Conservation (phyloP, 2,888 invertebrate species). For the Ditula angustiorana region DNA sequence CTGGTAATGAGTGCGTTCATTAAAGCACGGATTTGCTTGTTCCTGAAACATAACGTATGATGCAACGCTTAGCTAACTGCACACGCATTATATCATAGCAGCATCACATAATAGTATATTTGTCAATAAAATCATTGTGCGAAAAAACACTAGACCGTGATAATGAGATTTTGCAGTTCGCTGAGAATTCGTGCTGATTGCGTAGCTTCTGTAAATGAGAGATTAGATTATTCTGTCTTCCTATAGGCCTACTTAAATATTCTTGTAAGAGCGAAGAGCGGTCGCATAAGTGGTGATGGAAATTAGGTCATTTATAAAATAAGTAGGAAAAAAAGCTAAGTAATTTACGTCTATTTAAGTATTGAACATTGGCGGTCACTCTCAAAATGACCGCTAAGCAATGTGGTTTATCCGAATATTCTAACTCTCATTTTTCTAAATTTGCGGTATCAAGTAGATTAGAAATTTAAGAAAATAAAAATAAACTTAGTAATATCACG, state of each 20-base stretch:
- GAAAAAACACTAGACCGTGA: constrained; percentile 11
- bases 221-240: background rate
- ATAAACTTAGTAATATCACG: background rate
- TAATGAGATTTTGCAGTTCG: background rate
- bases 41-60: constrained; percentile 49
- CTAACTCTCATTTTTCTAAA: background rate
- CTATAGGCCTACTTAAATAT: background rate
- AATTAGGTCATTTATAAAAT: too few species aligned
- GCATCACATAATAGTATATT: constrained; percentile 13
- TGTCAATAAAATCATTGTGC: constrained; percentile 10
- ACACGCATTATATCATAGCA: background rate
- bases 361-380: background rate
- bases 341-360: background rate
- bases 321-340: too few species aligned
- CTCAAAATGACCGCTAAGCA: background rate
- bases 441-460: background rate
- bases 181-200: background rate
- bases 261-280: background rate
- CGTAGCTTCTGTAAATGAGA: background rate
- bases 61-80: constrained; percentile 36
- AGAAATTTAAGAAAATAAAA: background rate
- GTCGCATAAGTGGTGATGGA: too few species aligned
- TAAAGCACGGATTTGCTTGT: constrained; percentile 29
- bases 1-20: background rate
- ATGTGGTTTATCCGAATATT: background rate